phyloP scores from a whole-genome alignment of 2,797 vertebrate genomes.

The Cottoperca gobio region DNA sequence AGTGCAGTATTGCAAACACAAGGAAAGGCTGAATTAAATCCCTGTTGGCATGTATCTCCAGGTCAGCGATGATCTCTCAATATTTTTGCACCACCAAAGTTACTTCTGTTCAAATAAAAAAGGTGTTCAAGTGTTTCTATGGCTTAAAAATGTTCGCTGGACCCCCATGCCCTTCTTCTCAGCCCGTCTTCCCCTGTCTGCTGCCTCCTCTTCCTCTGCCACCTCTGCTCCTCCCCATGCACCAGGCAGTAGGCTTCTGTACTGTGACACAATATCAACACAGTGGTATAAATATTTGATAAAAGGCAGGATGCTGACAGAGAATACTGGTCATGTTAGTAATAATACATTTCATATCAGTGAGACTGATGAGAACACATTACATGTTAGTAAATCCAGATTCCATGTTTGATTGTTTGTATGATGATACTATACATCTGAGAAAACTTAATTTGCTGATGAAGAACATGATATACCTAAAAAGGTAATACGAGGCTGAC shows the following conservation, averaged over 20 bases:
- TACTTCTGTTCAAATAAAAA: too few relatives aligned
- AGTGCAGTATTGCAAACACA: background rate
- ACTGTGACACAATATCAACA: slow-evolving; percentile 7
- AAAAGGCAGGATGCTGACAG: slow-evolving; percentile 15
- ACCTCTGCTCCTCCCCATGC: slow-evolving; percentile 2
- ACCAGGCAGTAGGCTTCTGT: background rate
- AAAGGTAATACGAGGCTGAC: too few relatives aligned
- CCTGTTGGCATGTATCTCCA: background rate
- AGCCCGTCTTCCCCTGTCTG: background rate
- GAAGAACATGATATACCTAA: too few relatives aligned
- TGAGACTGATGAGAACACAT: too few relatives aligned
- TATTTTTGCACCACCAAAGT: background rate
- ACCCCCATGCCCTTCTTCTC: slow-evolving; percentile 2
- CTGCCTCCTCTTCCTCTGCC: background rate
- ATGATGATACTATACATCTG: too few relatives aligned
- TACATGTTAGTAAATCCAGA: too few relatives aligned
- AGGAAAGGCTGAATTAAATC: background rate
- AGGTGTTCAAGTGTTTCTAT: background rate
- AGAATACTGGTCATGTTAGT: too few relatives aligned
- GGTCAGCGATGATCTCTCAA: background rate
- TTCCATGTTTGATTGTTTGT: too few relatives aligned
- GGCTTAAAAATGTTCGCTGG: too few relatives aligned
- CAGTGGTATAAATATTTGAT: slow-evolving; percentile 23
- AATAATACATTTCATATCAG: too few relatives aligned
- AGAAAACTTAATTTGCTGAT: too few relatives aligned